Evolutionary conservation across 2,797 vertebrate genomes (phyloP), one percentile per base, ranked within the genome.

Genomic region (Carduelis carduelis): DNA sequence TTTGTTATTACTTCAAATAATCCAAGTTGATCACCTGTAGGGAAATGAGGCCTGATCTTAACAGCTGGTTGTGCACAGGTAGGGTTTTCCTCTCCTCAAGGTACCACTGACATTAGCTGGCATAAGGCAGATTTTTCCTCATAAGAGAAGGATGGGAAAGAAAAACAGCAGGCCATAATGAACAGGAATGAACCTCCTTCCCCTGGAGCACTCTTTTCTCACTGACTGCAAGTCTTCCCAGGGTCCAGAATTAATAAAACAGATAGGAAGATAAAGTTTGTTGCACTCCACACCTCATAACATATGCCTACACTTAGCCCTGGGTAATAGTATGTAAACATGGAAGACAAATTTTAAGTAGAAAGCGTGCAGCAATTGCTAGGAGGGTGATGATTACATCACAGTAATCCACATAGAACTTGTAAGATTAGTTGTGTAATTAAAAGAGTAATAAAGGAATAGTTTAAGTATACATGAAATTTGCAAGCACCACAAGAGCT

Each of bases 1-100:
- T 87, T 87, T 76, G 84, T 86, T 90, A 90, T 75, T 92, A 90
- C 72, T 93, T 93, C 55, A 75, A 88, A 93, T 86, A 93, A 96
- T 93, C 83, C 93, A 84, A 82, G 63, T 17, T 76, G 56, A 95
- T 90, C 85, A 91, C 41, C 50, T 95, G 89, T 76, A 90, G 50
- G 71, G 59, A 86, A 95, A 91, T 43, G 21, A 86, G 55, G 59
- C 43, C 70, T 94, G 76, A 93, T 66, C 63, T 88, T n/a, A 74
- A 74, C 65, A 86, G 63, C 61, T 83, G 63, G 34, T 9, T 94
- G 43, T 37, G 53, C 44, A 86, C 37, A 86, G 55, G 34, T 59
- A 79, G 44, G 11, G 27, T 57, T 49, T 46, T 74, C 26, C 39
- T 37, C 43, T 66, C 41, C 41, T 49, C 28, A 83, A 77, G 39